Evolutionary conservation across 2,113 vertebrate species (phyloP).

Genomic region (Melierax canorus): DNA sequence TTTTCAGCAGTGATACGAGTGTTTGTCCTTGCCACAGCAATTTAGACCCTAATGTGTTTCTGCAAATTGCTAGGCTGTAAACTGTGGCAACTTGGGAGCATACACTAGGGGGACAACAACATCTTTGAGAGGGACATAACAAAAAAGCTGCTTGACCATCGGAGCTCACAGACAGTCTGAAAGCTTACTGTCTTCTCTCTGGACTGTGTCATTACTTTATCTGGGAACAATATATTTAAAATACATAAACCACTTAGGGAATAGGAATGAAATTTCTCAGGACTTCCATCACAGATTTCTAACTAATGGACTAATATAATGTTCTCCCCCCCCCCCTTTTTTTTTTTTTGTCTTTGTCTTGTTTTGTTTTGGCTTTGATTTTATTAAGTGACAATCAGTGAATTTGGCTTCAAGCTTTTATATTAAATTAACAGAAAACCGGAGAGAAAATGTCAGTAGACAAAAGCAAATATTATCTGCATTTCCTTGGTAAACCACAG

Average conservation of each 20-base stretch:
- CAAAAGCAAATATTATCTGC: neutral
- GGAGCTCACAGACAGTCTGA: neutral
- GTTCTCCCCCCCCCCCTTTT: rapidly evolving
- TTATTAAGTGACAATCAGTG: neutral
- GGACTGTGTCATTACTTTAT: neutral
- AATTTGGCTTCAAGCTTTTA: neutral
- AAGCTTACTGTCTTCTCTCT: neutral
- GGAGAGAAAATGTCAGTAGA: neutral
- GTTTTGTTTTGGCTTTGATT: neutral
- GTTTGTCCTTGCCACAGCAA: neutral
- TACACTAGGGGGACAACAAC: neutral
- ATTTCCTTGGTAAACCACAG: neutral
- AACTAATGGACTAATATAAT: neutral
- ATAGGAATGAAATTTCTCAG: neutral
- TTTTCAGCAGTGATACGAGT: neutral
- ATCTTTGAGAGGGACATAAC: neutral
- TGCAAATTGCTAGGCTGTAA: neutral
- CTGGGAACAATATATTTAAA: neutral
- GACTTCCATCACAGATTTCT: neutral
- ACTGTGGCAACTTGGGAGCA: neutral
- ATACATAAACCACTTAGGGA: neutral
- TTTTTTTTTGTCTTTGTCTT: neutral
- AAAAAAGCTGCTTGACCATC: neutral
- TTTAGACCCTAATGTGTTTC: neutral
- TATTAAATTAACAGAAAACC: neutral